Base-by-base conservation (phyloP, 2,113 vertebrate species). In the Chascanopsetta lugubris region DNA sequence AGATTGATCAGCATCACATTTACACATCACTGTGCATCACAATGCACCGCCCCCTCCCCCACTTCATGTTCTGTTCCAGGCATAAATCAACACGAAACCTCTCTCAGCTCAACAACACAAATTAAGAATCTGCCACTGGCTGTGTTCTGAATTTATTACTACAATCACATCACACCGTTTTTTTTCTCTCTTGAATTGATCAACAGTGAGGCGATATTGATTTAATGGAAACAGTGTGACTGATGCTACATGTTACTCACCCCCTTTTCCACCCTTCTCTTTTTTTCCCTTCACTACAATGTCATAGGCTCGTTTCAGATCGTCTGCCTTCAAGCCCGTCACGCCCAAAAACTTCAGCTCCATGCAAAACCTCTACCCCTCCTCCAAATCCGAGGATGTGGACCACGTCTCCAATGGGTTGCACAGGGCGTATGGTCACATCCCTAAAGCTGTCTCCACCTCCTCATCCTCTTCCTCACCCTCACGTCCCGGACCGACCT, bases 281-380 rank as follows among this genome's bases (percentile, higher is more conserved):
- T 4, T 13, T 36, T 25, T 36, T 38, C 25, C 5, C 34, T 32
- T 61, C 36, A 53, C 26, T 8, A 27, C 43, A 43, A 59, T n/a
- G 29, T 6, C 15, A 38, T 30, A 98, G 96, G 93, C 93, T 65
- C 94, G 92, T 8, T 94, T 95, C 55, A 94, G 96, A 65, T 95
- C 96, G 0, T 97, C 96, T 0, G 95, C 96, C 30, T 98, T 99
- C 89, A 98, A 96, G 86, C 94, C 94, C 0, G 84, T 96, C 64
- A 84, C 94, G 0, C 95, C 94, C 18, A 97, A 97, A 82, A 95
- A 93, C 80, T 95, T 98, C 84, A 92, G 95, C 75, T 98, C 97
- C 73, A 94, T 96, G 95, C 97, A 98, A 80, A 93, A 96, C 75
- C 91, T 99, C 57, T 96, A 94, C 3, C 93, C 95, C 0, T 93